Percentiles rank a stretch among this genome's conserved stretches.
Conservation (phyloP, 1,140 invertebrate genomes). For the Heliothis virescens region DNA sequence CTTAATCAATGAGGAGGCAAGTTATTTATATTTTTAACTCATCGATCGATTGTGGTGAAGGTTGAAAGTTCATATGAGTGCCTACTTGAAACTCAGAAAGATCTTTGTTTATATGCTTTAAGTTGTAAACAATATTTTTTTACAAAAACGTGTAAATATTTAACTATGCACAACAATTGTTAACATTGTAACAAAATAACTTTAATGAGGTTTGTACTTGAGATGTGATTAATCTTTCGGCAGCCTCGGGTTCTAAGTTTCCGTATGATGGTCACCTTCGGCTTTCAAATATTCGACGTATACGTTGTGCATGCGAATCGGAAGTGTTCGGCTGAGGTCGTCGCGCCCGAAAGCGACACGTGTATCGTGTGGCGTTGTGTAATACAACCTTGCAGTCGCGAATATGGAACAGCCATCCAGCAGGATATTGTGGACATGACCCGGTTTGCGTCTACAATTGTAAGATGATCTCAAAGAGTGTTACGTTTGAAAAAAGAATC, state of each 20-base stretch:
- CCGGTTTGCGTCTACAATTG: conserved; percentile 14
- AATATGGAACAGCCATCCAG: conserved; percentile 60
- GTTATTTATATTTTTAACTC: conserved; percentile 33
- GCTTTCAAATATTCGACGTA: conserved; percentile 75
- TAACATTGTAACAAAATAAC: not conserved
- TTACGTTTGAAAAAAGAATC: not conserved
- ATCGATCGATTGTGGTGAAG: conserved; percentile 17
- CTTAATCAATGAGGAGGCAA: conserved; percentile 16
- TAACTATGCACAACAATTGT: conserved; percentile 6
- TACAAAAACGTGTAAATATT: not conserved
- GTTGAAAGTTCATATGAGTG: conserved; percentile 8
- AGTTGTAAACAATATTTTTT: not conserved
- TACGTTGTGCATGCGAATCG: conserved; percentile 80
- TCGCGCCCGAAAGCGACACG: conserved; percentile 67
- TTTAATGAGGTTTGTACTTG: conserved; percentile 26
- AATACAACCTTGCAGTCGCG: conserved; percentile 80
- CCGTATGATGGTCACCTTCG: conserved; percentile 68
- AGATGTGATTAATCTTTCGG: conserved; percentile 19
- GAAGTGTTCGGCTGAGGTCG: conserved; percentile 82
- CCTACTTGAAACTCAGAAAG: not conserved
- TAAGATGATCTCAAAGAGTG: conserved; percentile 23
- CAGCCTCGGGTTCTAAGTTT: conserved; percentile 53
- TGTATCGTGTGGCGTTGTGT: conserved; percentile 71
- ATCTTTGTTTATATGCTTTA: not conserved
- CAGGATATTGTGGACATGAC: conserved; percentile 51